phyloP scores from a whole-genome alignment of 2,113 vertebrate genomes.

The Pelecanoides urinatrix region DNA sequence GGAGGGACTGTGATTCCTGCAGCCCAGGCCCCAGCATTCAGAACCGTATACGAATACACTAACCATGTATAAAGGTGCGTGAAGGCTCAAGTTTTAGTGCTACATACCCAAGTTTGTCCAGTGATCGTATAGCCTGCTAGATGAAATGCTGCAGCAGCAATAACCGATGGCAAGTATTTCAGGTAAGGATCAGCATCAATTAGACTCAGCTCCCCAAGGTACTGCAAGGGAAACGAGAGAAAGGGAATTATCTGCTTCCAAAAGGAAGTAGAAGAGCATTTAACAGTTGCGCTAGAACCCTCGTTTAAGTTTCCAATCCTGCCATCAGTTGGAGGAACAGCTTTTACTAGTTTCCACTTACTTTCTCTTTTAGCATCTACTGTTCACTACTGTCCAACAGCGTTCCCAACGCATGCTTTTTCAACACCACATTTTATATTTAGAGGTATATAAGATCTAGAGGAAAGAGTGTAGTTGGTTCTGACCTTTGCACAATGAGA shows the following conservation, averaged over 20 bases:
- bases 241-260: background rate
- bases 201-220: conserved; percentile 91
- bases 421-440: background rate
- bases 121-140: conserved; percentile 85
- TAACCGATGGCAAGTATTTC: conserved; percentile 92
- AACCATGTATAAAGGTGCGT: fast-evolving
- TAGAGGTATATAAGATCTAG: background rate
- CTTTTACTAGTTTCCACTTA: background rate
- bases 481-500: background rate
- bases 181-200: conserved; percentile 93
- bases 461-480: fast-evolving
- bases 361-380: background rate
- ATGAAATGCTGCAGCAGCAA: conserved; percentile 86
- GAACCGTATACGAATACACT: fast-evolving
- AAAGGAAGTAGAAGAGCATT: background rate
- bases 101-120: conserved; percentile 87
- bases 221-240: conserved; percentile 70
- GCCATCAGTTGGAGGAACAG: background rate
- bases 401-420: background rate
- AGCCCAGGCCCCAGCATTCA: background rate
- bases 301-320: background rate
- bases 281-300: background rate
- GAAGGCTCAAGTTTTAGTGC: fast-evolving
- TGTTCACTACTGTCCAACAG: background rate
- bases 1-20: background rate